phyloP scores from a whole-genome alignment of 2,797 vertebrate genomes.

The Perodicticus potto region DNA sequence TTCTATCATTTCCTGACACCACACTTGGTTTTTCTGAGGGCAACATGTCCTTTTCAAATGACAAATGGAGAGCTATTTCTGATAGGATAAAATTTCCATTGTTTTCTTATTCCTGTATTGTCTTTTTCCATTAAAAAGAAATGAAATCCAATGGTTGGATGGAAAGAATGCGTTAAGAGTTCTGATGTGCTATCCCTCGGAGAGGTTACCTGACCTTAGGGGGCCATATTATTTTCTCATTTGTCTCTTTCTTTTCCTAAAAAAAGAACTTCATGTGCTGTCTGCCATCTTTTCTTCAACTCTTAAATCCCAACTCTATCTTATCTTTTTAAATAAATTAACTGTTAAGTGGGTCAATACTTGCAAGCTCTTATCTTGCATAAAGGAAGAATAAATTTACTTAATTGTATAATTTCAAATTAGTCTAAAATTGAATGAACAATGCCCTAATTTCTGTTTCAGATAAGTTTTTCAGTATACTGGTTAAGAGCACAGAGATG shows the following conservation, averaged over 20 bases:
- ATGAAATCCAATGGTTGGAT: not conserved
- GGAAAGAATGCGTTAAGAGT: not conserved
- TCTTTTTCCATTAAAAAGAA: constrained; percentile 43
- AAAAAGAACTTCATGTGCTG: not conserved
- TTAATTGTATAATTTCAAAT: constrained; percentile 34
- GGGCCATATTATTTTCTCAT: not conserved
- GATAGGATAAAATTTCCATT: constrained; percentile 13
- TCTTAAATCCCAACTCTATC: constrained; percentile 7
- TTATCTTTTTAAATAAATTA: constrained; percentile 40
- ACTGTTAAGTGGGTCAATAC: not conserved
- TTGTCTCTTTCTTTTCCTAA: not conserved
- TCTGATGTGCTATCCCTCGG: not conserved
- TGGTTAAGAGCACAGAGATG: not conserved
- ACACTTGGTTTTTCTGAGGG: constrained; percentile 40
- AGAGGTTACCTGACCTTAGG: not conserved
- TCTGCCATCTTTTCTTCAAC: not conserved
- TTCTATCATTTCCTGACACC: constrained; percentile 48
- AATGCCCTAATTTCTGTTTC: constrained; percentile 20
- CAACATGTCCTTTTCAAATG: constrained; percentile 55
- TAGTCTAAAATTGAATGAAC: constrained; percentile 24
- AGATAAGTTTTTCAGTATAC: not conserved
- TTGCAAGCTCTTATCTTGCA: not conserved
- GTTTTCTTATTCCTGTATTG: constrained; percentile 16
- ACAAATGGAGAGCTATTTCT: constrained; percentile 49
- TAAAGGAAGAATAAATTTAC: constrained; percentile 45